Base-by-base conservation (phyloP, 2,113 vertebrate genomes). In the Cichladusa arquata region DNA sequence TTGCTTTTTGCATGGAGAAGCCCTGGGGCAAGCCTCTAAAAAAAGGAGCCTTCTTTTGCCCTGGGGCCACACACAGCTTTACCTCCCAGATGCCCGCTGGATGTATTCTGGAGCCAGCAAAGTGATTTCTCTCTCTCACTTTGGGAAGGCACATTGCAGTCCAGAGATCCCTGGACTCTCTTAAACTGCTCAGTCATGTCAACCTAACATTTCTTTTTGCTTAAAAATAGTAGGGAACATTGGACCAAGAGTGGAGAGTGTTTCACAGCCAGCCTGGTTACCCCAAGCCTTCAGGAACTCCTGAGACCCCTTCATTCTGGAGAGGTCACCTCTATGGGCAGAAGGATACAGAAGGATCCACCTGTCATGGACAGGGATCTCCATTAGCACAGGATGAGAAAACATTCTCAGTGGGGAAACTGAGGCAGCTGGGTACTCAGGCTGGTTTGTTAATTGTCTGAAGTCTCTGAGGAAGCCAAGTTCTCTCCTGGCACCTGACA, bases 81-180 rank as follows among this genome's bases (percentile, higher is more conserved):
- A 69, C 8, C 5, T 57, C 6, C 3, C 42, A 42, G 5, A 4
- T 58, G 8, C 44, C 29, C 34, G 28, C 11, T 47, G 57, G 16
- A 54, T 34, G 28, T 0, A 0, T 1, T 1, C 40, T 60, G 17
- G 5, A 4, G 9, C 31, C 47, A 65, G 24, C 26, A 28, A 62
- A 88, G 6, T 6, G 66, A 53, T 58, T n/a, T n/a, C 6, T 19
- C 3, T 73, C 5, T 62, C 26, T 71, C 2, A 1, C 7, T 66
- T 74, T 36, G 50, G 20, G 18, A 76, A 79, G 48, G 25, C 0
- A 2, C 24, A 18, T 4, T 57, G 24, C 12, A 66, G 45, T 22
- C 26, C 42, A 65, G 31, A 65, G 18, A 31, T 11, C 8, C 19
- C 34, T 50, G 8, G 28, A 25, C 28, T 42, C 44, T 61, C 22